Base-by-base conservation (phyloP, 2,888 invertebrate species). In the Dolomedes plantarius region DNA sequence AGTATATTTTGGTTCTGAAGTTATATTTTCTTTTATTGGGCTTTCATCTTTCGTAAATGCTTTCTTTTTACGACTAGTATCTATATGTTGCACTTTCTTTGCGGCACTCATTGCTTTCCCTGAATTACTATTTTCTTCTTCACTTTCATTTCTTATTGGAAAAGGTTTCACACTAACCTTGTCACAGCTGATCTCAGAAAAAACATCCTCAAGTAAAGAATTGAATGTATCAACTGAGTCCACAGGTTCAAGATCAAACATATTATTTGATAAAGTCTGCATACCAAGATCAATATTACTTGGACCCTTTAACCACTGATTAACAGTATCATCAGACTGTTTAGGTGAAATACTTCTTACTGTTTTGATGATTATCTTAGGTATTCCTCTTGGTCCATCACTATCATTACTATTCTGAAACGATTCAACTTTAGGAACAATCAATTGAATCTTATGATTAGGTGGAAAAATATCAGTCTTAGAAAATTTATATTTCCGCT, bases 41-140 rank as follows among this genome's bases (percentile, higher is more conserved):
- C 41, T 75, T 56, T 80, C 83, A 11, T 85, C 83, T 77, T 76
- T 87, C 1, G 64, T 72, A 7, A 79, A 68, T 19, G 74, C 90
- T 90, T 71, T 86, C 9, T 76, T 41, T 19, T 86, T 86, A 1
- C 73, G 67, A 67, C 80, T 75, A 6, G 72, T 73, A n/a, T 81
- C 86, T 3, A 80, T 72, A 50, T 73, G 80, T 41, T 72, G 74
- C 13, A 29, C 13, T 39, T 78, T 85, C 29, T 85, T 85, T 0
- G 28, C n/a, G 19, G 41, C 68, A 11, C 65, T 46, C 0, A 68
- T 41, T 1, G 72, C 41, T 27, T 71, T 74, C 7, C 64, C 29
- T 27, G 23, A 71, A 36, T 64, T 76, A 16, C 67, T 86, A 29
- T 16, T 65, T 39, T 71, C 68, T 13, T 81, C 80, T 50, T 86